Evolutionary conservation across 2,797 vertebrate species (phyloP).

Genomic region (Peromyscus attwateri): DNA sequence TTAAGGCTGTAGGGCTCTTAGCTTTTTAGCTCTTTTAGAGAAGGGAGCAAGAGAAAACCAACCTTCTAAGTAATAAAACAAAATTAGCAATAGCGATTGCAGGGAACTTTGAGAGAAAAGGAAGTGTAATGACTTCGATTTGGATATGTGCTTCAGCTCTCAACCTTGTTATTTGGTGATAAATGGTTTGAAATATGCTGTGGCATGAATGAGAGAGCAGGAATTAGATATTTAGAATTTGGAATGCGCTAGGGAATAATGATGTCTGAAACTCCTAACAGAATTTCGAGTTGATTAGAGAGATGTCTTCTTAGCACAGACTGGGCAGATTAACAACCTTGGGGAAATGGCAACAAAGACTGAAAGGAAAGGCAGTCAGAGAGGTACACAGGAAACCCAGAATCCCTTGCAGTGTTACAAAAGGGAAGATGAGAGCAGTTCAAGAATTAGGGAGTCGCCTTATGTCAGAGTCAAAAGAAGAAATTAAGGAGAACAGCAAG

Average conservation of each 20-base stretch:
- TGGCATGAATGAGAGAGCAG: conserved; percentile 51
- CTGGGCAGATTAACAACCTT: conserved; percentile 17
- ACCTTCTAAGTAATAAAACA: conserved; percentile 31
- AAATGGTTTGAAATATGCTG: conserved; percentile 56
- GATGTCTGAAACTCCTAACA: conserved; percentile 25
- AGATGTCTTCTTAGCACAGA: neutral
- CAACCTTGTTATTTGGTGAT: conserved; percentile 40
- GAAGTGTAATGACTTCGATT: conserved; percentile 58
- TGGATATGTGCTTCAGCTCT: conserved; percentile 49
- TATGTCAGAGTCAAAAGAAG: conserved; percentile 52
- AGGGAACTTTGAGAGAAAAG: neutral
- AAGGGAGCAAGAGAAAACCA: conserved; percentile 23
- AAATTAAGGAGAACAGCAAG: conserved; percentile 15
- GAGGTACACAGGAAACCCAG: neutral
- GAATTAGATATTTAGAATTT: conserved; percentile 49
- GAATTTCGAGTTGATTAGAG: conserved; percentile 54
- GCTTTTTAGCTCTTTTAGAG: neutral
- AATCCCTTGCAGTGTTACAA: neutral
- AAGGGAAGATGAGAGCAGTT: conserved; percentile 31
- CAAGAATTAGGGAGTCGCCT: conserved; percentile 17
- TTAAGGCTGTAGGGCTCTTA: conserved; percentile 6
- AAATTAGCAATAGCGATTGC: conserved; percentile 45
- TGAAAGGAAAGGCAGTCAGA: conserved; percentile 34
- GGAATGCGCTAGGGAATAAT: conserved; percentile 52
- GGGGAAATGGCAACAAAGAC: neutral